Evolutionary conservation across 1,140 invertebrate genomes (phyloP).

Genomic region (Luehdorfia chinensis): DNA sequence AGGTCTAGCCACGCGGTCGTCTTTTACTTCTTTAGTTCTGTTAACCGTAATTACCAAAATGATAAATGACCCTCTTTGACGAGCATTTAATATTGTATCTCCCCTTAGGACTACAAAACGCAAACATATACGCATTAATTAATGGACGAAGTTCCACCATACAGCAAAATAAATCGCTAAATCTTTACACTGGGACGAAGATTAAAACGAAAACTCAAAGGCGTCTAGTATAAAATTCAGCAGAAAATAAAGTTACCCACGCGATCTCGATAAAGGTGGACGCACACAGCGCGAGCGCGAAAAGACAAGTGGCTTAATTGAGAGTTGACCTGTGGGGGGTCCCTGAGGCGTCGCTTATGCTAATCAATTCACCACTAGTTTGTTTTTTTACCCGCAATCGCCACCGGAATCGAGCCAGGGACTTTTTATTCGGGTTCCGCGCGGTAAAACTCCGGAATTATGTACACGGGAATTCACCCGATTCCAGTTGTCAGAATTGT

Average conservation of each 20-base stretch:
- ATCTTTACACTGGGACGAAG: neutral
- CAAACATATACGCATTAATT: too few relatives aligned
- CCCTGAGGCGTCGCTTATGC: constrained; percentile 63
- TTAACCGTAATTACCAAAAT: too few relatives aligned
- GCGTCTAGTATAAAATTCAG: constrained; percentile 31
- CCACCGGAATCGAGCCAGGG: constrained; percentile 41
- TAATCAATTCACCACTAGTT: constrained; percentile 66
- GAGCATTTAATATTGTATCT: too few relatives aligned
- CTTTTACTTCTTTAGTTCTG: too few relatives aligned
- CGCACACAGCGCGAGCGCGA: constrained; percentile 47
- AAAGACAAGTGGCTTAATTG: constrained; percentile 72
- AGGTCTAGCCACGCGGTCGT: too few relatives aligned
- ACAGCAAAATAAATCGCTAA: neutral
- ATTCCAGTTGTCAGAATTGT: constrained; percentile 5
- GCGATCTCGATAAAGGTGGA: constrained; percentile 51
- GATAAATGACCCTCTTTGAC: too few relatives aligned
- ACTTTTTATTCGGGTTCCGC: constrained; percentile 50
- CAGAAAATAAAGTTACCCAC: constrained; percentile 55
- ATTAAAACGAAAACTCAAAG: neutral
- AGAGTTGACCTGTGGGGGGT: constrained; percentile 58
- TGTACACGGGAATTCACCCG: neutral
- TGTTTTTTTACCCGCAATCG: constrained; percentile 63
- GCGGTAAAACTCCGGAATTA: constrained; percentile 18
- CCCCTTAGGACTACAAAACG: too few relatives aligned
- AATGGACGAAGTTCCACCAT: neutral